A percentile compares a stretch with the other conserved stretches of the same genome.
Conservation (phyloP, 2,888 invertebrate species). For the Crocallis elinguaria region DNA sequence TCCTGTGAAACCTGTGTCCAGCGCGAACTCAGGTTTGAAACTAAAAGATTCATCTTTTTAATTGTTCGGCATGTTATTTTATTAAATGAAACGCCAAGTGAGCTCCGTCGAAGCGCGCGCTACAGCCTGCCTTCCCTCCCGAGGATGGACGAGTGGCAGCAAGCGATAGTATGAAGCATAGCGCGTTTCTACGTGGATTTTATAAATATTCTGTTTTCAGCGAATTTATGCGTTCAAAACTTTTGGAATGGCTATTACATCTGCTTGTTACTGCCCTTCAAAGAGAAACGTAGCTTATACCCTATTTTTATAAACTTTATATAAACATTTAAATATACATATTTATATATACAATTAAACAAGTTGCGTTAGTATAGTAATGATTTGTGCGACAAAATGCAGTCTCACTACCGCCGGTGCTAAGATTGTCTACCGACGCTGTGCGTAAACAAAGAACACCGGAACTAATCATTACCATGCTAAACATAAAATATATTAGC, state of each 20-base stretch:
- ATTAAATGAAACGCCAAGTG: slow-evolving; percentile 3
- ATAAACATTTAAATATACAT: slow-evolving; percentile 7
- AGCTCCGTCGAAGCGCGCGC: not conserved
- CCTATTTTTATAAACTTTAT: not conserved
- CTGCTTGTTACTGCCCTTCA: slow-evolving; percentile 19
- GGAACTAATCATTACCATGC: slow-evolving; percentile 25
- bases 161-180: slow-evolving; percentile 43
- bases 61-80: slow-evolving; percentile 29
- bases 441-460: slow-evolving; percentile 20
- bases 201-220: slow-evolving; percentile 34
- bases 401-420: not conserved
- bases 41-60: slow-evolving; percentile 35
- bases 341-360: slow-evolving; percentile 6
- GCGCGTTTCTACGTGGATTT: slow-evolving; percentile 31
- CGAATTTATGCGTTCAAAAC: slow-evolving; percentile 41
- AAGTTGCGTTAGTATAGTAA: slow-evolving; percentile 25
- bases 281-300: not conserved
- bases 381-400: slow-evolving; percentile 16
- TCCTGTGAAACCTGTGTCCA: slow-evolving; percentile 66
- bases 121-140: not conserved
- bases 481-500: slow-evolving; percentile 17
- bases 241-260: slow-evolving; percentile 31
- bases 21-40: slow-evolving; percentile 67
- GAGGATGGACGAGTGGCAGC: slow-evolving; percentile 25
- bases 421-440: slow-evolving; percentile 14